phyloP scores from a whole-genome alignment of 2,888 invertebrate genomes.

The Poecilobothrus nobilitatus region DNA sequence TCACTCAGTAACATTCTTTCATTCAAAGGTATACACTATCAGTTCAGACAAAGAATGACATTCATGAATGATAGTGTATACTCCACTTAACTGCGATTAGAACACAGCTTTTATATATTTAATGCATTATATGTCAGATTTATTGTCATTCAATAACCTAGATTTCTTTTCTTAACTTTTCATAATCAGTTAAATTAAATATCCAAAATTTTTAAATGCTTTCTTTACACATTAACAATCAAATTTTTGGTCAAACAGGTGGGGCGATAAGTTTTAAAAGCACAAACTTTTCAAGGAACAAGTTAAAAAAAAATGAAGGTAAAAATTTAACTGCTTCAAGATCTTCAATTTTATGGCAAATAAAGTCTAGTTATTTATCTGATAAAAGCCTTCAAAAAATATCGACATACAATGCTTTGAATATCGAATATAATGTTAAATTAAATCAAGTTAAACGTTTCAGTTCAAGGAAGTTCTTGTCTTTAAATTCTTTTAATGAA shows the following conservation, averaged over 20 bases:
- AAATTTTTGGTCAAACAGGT: conserved; percentile 19
- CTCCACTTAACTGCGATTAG: no score
- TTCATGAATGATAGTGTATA: no score
- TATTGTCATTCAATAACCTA: no score
- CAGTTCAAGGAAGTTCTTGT: conserved; percentile 38
- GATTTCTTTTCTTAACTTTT: no score
- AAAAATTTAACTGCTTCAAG: background rate
- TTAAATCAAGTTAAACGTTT: conserved; percentile 11
- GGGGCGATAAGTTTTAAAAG: conserved; percentile 19
- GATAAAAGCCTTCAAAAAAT: conserved; percentile 9
- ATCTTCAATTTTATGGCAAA: background rate
- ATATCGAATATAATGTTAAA: conserved; percentile 7
- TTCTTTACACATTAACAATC: background rate
- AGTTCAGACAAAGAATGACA: no score
- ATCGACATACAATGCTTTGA: conserved; percentile 15
- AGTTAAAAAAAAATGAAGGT: conserved; percentile 9
- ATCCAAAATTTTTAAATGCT: background rate
- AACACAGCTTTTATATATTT: no score
- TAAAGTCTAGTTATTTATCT: conserved; percentile 8
- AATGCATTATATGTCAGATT: no score
- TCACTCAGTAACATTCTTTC: no score
- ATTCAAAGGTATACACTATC: no score
- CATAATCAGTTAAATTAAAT: background rate
- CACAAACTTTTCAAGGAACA: conserved; percentile 19
- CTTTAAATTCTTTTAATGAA: conserved; percentile 25